Evolutionary conservation across 2,888 invertebrate genomes (phyloP).

Genomic region (Erynnis tages): DNA sequence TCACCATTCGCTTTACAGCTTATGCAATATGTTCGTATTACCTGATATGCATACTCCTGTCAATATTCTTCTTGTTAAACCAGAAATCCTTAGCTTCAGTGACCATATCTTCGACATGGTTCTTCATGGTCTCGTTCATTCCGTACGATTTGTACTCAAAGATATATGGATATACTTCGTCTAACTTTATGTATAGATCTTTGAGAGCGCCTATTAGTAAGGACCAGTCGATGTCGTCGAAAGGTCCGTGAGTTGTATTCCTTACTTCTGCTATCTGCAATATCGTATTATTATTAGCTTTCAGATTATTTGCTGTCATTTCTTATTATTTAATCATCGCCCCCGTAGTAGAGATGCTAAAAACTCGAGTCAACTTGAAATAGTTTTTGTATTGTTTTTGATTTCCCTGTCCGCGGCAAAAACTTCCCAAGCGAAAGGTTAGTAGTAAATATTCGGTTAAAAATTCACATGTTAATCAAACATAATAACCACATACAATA

Average conservation of each 20-base stretch:
- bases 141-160: conserved; percentile 58
- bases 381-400: too few species aligned
- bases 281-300: background rate
- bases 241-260: conserved; percentile 40
- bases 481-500: too few species aligned
- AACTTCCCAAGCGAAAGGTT: too few species aligned
- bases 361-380: too few species aligned
- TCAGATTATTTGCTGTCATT: too few species aligned
- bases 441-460: too few species aligned
- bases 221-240: conserved; percentile 59
- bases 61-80: conserved; percentile 52
- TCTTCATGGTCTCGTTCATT: conserved; percentile 46
- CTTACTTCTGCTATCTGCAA: conserved; percentile 48
- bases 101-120: conserved; percentile 38
- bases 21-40: conserved; percentile 32
- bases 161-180: conserved; percentile 61
- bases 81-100: conserved; percentile 53
- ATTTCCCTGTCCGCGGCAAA: too few species aligned
- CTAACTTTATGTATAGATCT: conserved; percentile 52
- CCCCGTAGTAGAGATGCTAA: too few species aligned
- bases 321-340: too few species aligned
- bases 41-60: conserved; percentile 58
- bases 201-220: conserved; percentile 57
- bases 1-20: background rate
- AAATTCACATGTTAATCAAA: too few species aligned